Base-by-base conservation (phyloP, 2,797 vertebrate species). In the Spea hammondii region DNA sequence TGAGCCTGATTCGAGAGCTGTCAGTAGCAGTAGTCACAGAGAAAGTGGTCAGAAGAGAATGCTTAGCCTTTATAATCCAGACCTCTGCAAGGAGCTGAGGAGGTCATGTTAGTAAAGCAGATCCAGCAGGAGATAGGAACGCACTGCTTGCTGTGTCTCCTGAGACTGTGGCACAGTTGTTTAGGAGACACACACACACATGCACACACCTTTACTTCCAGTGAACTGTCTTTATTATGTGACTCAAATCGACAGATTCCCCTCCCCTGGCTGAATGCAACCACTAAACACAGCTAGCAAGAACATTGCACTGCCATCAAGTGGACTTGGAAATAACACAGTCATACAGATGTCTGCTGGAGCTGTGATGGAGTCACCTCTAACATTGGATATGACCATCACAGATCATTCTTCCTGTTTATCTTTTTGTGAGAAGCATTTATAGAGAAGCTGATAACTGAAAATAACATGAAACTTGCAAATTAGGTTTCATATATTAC, bases 1-100 rank as follows among this genome's bases (percentile, higher is more conserved):
- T 14, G 45, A 72, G 62, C 47, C 44, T 51, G 32, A 32, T 32
- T 74, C 53, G 59, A 13, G 71, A 70, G 57, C 67, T 72, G 53
- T 60, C 32, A 62, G 11, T 51, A 47, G 46, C 72, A 73, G 50
- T 70, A 55, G 64, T 55, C 72, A 60, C 64, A 62, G 53, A 55
- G 8, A 32, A 32, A 17, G 59, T 62, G 59, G 14, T 55, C 66
- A 74, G 53, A 62, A 59, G 46, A 59, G 60, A 53, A 44, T 45
- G 72, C 59, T 81, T 74, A 72, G 74, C 79, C 74, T 81, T 59
- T 76, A 76, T 72, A 81, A 81, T 81, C 79, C 79, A 81, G 68
- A 76, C 53, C 74, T 72, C 72, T 76, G 74, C 62, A 76, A 53
- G 46, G n/a, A 67, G 69, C 73, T 65, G 62, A 54, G 68, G 60